Evolutionary conservation across 2,888 invertebrate species (phyloP).

Genomic region (Drosophila nr. medialis): DNA sequence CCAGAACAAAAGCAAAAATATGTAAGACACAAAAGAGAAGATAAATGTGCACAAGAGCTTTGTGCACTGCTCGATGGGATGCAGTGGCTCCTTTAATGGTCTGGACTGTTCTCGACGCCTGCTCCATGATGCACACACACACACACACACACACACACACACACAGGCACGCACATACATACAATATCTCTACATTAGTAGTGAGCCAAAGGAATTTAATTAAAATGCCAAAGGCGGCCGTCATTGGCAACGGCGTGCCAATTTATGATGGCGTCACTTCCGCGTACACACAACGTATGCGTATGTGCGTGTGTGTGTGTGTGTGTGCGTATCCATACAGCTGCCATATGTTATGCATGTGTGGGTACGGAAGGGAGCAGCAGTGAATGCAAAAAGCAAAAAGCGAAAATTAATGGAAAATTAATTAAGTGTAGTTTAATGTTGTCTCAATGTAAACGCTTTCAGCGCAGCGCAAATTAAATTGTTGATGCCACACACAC

Average conservation of each 20-base stretch:
- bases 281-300: conserved; percentile 30
- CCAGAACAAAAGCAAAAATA: neutral
- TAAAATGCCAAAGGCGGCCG: conserved; percentile 45
- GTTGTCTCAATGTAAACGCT: conserved; percentile 78
- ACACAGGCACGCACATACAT: neutral
- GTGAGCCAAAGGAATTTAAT: conserved; percentile 52
- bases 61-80: neutral
- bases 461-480: conserved; percentile 74
- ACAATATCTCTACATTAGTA: conserved; percentile 35
- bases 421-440: conserved; percentile 77
- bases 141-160: neutral
- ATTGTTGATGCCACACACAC: conserved; percentile 59
- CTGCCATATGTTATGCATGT: neutral
- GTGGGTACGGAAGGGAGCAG: neutral
- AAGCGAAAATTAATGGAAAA: conserved; percentile 75
- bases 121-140: neutral
- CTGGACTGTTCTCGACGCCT: conserved; percentile 17
- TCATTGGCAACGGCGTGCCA: conserved; percentile 61
- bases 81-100: conserved; percentile 14
- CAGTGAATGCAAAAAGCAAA: conserved; percentile 31
- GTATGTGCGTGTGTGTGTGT: conserved; percentile 17
- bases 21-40: neutral
- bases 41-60: neutral
- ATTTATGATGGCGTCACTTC: conserved; percentile 58
- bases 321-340: neutral